A percentile compares a stretch with the other conserved stretches of the same genome.
phyloP scores from a whole-genome alignment of 2,888 invertebrate genomes.

The Petrolisthes cinctipes region DNA sequence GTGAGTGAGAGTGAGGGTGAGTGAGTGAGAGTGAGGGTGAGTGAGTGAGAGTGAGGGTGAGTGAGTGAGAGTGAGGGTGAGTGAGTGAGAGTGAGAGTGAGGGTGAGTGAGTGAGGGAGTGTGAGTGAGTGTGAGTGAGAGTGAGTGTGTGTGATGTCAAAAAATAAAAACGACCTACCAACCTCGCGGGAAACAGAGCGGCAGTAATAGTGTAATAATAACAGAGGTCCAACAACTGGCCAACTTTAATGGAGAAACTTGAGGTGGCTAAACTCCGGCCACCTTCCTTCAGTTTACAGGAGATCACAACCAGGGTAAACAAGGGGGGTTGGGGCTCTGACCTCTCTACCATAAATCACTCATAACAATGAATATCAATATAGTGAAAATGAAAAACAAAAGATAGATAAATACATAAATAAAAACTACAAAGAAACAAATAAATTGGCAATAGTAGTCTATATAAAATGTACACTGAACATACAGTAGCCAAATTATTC shows the following conservation, averaged over 20 bases:
- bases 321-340: neutral
- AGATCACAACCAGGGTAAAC: neutral
- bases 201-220: slow-evolving; percentile 39
- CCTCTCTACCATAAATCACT: too few species aligned
- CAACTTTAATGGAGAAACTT: slow-evolving; percentile 51
- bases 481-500: too few species aligned
- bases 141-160: neutral
- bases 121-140: neutral
- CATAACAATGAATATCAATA: too few species aligned
- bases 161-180: neutral
- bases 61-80: neutral
- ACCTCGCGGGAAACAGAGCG: slow-evolving; percentile 16
- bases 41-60: neutral
- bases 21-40: neutral
- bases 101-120: neutral
- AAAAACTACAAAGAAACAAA: too few species aligned
- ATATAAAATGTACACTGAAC: too few species aligned
- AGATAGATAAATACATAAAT: too few species aligned
- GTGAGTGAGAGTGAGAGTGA: neutral
- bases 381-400: too few species aligned
- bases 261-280: slow-evolving; percentile 31
- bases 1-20: neutral
- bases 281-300: slow-evolving; percentile 30
- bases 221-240: slow-evolving; percentile 38
- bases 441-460: too few species aligned